These are phyloP conservation scores for Diarsia rubi DNA, from an alignment of 2,888 invertebrate species.

Conservation along the genomic window DNA sequence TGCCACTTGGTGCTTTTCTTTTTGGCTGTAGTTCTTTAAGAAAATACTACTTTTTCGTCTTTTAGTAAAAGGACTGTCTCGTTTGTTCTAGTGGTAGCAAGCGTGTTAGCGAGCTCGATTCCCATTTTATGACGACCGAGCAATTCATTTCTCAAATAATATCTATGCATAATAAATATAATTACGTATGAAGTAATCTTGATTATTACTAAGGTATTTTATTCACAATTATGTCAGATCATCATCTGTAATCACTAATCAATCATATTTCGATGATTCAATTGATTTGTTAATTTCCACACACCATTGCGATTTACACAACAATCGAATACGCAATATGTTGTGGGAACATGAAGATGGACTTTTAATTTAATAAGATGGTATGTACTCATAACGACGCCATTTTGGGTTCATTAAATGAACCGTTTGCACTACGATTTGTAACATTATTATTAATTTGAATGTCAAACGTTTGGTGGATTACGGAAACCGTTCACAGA, in stretches of 20 bases:
- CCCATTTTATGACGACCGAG: neutral
- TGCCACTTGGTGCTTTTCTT: slow-evolving; percentile 27
- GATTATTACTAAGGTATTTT: slow-evolving; percentile 6
- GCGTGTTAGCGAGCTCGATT: too few relatives aligned
- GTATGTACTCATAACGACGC: neutral
- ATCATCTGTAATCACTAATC: slow-evolving; percentile 17
- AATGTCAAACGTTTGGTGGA: neutral
- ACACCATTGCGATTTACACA: slow-evolving; percentile 31
- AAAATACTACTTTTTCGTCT: neutral
- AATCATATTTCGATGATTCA: slow-evolving; percentile 26
- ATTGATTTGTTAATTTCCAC: slow-evolving; percentile 30
- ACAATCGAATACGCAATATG: slow-evolving; percentile 29
- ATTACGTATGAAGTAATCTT: slow-evolving; percentile 17
- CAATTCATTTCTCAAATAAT: neutral
- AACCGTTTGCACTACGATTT: neutral
- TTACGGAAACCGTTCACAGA: neutral
- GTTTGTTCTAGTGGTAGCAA: too few relatives aligned
- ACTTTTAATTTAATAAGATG: neutral
- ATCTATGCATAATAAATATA: neutral
- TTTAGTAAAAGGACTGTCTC: neutral
- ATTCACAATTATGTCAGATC: slow-evolving; percentile 30
- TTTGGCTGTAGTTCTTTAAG: slow-evolving; percentile 11
- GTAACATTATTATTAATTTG: slow-evolving; percentile 2
- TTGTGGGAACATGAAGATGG: neutral
- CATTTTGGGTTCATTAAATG: neutral